Evolutionary conservation across 23 tunicate species (phyloP).

Genomic region (Ciona savignyi): DNA sequence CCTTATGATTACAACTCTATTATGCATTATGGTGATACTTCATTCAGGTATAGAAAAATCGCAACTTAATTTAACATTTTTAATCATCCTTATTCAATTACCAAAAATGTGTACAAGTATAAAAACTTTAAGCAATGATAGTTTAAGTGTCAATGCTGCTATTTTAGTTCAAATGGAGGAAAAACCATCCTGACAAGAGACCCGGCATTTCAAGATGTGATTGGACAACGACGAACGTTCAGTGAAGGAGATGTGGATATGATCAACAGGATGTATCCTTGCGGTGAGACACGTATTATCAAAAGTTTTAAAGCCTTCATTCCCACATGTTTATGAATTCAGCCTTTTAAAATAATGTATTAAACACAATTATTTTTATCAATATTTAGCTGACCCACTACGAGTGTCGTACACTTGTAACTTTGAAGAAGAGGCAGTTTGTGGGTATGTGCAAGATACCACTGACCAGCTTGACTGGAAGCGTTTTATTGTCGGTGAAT

Average conservation of each 20-base stretch:
- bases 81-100: neutral
- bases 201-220: constrained; percentile 81
- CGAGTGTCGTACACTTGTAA: constrained; percentile 59
- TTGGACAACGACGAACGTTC: constrained; percentile 91
- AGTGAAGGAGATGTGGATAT: constrained; percentile 72
- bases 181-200: constrained; percentile 80
- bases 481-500: constrained; percentile 32
- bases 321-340: too few species aligned
- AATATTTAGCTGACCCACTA: constrained; percentile 64
- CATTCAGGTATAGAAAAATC: constrained; percentile 65
- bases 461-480: constrained; percentile 54
- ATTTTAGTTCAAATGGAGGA: constrained; percentile 52
- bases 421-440: constrained; percentile 58
- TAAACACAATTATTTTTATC: too few species aligned
- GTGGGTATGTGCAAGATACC: constrained; percentile 82
- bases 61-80: neutral
- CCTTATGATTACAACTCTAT: constrained; percentile 89
- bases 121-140: neutral
- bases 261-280: constrained; percentile 72
- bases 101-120: neutral
- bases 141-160: neutral
- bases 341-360: too few species aligned
- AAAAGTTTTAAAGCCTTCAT: too few species aligned
- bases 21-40: constrained; percentile 87
- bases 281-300: constrained; percentile 42